phyloP scores from a whole-genome alignment of 2,888 invertebrate genomes.

The Agriopis leucophaearia region DNA sequence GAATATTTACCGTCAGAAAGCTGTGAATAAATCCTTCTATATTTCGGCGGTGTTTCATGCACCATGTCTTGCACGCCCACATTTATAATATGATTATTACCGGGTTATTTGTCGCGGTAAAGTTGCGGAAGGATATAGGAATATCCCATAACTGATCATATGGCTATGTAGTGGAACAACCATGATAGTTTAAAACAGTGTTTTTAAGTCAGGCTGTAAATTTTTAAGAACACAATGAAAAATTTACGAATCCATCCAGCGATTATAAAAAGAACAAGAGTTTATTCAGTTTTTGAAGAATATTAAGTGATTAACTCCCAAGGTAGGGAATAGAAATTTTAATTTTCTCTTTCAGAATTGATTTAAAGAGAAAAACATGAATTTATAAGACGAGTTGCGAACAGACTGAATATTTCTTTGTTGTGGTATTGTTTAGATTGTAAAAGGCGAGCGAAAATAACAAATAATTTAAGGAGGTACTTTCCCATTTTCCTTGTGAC shows the following conservation, averaged over 20 bases:
- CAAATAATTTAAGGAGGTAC: conserved; percentile 6
- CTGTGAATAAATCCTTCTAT: too few relatives aligned
- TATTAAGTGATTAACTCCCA: conserved; percentile 32
- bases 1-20: too few relatives aligned
- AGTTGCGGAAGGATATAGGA: too few relatives aligned
- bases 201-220: background rate
- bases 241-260: background rate
- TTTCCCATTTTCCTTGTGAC: background rate
- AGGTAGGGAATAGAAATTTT: conserved; percentile 9
- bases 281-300: conserved; percentile 13
- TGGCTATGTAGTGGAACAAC: too few relatives aligned
- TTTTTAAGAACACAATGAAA: conserved; percentile 1
- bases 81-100: too few relatives aligned
- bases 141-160: too few relatives aligned
- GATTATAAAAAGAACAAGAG: conserved; percentile 18
- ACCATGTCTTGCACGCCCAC: too few relatives aligned
- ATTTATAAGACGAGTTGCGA: conserved; percentile 21
- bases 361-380: conserved; percentile 20
- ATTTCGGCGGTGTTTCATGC: too few relatives aligned
- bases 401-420: conserved; percentile 8
- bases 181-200: too few relatives aligned
- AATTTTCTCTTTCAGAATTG: conserved; percentile 28
- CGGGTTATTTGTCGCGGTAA: too few relatives aligned
- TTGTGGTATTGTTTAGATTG: conserved; percentile 20
- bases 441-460: conserved; percentile 22